phyloP scores from a whole-genome alignment of 2,888 invertebrate species.

The Microplitis manilae region DNA sequence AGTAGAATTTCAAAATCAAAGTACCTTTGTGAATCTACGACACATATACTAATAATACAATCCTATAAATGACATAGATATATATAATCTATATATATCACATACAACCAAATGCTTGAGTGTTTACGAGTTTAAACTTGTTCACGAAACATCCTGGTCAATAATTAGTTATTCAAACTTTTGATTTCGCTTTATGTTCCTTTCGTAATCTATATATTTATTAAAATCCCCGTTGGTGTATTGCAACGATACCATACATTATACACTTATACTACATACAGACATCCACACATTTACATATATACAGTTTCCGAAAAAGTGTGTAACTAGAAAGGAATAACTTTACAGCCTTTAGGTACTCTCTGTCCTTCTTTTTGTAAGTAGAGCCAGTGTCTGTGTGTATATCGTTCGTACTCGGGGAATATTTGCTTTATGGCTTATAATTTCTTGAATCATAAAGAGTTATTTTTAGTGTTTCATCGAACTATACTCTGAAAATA shows the following conservation, averaged over 20 bases:
- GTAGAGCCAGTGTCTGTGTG: too few species aligned
- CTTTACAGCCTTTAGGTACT: too few species aligned
- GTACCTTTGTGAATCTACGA: slow-evolving; percentile 2
- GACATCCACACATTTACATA: too few species aligned
- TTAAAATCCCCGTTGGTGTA: not conserved
- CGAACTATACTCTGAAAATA: slow-evolving; percentile 43
- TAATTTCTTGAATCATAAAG: slow-evolving; percentile 51
- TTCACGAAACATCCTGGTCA: not conserved
- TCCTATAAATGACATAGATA: not conserved
- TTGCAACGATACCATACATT: too few species aligned
- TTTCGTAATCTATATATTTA: too few species aligned
- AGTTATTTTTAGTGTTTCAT: slow-evolving; percentile 51
- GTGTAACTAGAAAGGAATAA: too few species aligned
- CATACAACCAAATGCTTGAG: slow-evolving; percentile 5
- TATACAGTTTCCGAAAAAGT: too few species aligned
- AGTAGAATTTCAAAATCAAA: slow-evolving; percentile 26
- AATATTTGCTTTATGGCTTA: slow-evolving; percentile 21
- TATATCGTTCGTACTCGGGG: not conserved
- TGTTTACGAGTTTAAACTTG: slow-evolving; percentile 29
- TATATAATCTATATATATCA: not conserved
- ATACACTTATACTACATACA: too few species aligned
- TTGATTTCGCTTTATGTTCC: not conserved
- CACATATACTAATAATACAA: not conserved
- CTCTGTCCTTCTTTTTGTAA: too few species aligned
- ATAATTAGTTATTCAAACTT: slow-evolving; percentile 14